Conservation (phyloP, 2,797 vertebrate species). For the Chelidonichthys spinosus region DNA sequence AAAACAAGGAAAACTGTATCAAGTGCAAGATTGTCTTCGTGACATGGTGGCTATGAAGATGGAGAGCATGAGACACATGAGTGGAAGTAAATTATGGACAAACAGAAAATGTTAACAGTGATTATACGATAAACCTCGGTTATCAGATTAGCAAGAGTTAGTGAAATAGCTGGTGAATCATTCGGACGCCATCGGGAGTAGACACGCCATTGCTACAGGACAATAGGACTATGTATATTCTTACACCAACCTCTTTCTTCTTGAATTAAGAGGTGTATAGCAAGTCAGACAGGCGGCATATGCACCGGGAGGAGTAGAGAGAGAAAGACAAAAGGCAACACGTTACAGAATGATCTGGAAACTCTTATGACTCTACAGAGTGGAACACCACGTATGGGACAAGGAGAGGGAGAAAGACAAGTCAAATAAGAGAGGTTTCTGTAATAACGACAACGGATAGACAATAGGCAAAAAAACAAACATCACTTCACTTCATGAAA, state of each 20-base stretch:
- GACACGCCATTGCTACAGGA: slow-evolving; percentile 35
- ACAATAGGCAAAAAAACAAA: background rate
- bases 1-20: background rate
- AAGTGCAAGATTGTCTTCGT: slow-evolving; percentile 2
- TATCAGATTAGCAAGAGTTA: slow-evolving; percentile 33
- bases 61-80: slow-evolving; percentile 16
- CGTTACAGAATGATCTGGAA: slow-evolving; percentile 82
- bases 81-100: slow-evolving; percentile 11
- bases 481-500: slow-evolving; percentile 18
- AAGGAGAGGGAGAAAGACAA: slow-evolving; percentile 20
- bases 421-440: slow-evolving; percentile 41
- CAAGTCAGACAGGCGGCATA: slow-evolving; percentile 87
- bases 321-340: slow-evolving; percentile 66
- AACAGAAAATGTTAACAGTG: slow-evolving; percentile 21
- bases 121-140: slow-evolving; percentile 2
- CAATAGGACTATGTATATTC: slow-evolving; percentile 45
- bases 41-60: slow-evolving; percentile 27
- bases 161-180: slow-evolving; percentile 30
- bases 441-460: slow-evolving; percentile 8
- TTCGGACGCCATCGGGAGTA: background rate
- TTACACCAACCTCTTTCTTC: slow-evolving; percentile 94
- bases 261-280: slow-evolving; percentile 90
- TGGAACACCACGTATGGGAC: slow-evolving; percentile 39
- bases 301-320: slow-evolving; percentile 82
- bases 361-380: slow-evolving; percentile 38